Evolutionary conservation across 2,797 vertebrate genomes (phyloP).

Genomic region (Sarcoramphus papa): DNA sequence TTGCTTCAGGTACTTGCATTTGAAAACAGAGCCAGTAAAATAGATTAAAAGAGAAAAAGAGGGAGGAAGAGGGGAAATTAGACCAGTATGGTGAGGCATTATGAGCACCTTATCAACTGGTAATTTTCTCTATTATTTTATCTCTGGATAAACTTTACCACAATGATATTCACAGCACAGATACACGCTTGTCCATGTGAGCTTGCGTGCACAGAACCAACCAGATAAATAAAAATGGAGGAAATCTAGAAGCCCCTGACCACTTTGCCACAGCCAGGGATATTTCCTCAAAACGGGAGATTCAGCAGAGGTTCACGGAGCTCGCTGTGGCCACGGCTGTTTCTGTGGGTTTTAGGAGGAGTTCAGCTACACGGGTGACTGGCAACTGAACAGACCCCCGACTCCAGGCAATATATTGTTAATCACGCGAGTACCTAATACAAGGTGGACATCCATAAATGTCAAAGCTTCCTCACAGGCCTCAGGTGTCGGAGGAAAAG

Average conservation of each 20-base stretch:
- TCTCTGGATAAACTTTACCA: neutral
- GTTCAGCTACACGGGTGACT: neutral
- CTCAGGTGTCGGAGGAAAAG: neutral
- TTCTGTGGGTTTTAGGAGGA: fast-evolving
- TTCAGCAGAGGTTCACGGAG: fast-evolving
- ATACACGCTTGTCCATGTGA: neutral
- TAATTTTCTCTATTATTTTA: neutral
- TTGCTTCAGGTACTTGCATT: neutral
- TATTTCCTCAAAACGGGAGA: too few species aligned
- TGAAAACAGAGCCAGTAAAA: neutral
- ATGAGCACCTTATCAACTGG: neutral
- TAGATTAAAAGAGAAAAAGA: neutral
- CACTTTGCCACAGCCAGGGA: fast-evolving
- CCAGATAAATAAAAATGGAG: neutral
- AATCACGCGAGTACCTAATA: neutral
- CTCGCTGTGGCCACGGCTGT: fast-evolving
- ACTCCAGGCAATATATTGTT: neutral
- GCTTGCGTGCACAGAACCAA: neutral
- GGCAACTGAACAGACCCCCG: neutral
- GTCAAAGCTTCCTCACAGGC: neutral
- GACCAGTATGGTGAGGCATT: neutral
- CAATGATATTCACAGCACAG: neutral
- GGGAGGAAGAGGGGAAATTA: neutral
- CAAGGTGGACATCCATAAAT: neutral
- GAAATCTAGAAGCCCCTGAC: neutral